These are phyloP conservation scores for Electrophaes corylata DNA, from an alignment of 2,888 invertebrate genomes.

Conservation along the genomic window DNA sequence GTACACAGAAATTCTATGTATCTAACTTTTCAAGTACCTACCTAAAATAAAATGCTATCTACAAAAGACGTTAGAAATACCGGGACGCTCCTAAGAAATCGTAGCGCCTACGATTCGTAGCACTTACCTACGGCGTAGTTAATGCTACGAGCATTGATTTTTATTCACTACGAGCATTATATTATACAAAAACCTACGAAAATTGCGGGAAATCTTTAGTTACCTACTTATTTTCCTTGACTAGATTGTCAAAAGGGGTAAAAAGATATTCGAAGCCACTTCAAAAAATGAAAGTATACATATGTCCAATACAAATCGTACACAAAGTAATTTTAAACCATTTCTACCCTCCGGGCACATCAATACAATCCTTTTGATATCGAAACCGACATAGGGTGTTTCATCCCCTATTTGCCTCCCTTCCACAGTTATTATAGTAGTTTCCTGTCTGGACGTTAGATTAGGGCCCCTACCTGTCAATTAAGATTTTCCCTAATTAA, in stretches of 20 bases:
- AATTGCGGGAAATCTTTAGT: too few relatives aligned
- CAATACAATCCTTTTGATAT: slow-evolving; percentile 1
- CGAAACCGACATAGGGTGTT: neutral
- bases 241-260: too few relatives aligned
- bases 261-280: too few relatives aligned
- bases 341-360: neutral
- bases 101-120: slow-evolving; percentile 2
- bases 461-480: slow-evolving; percentile 3
- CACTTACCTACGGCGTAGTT: neutral
- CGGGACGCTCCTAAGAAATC: too few relatives aligned
- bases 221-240: too few relatives aligned
- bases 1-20: too few relatives aligned
- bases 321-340: too few relatives aligned
- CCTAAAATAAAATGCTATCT: too few relatives aligned
- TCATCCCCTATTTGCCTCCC: too few relatives aligned
- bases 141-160: neutral
- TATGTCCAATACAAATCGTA: neutral
- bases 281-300: neutral
- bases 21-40: too few relatives aligned
- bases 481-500: slow-evolving; percentile 6
- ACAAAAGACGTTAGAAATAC: too few relatives aligned
- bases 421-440: neutral
- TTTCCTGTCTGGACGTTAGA: slow-evolving; percentile 7
- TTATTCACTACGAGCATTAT: neutral
- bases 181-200: too few relatives aligned